Evolutionary conservation across 2,113 vertebrate species (phyloP), one percentile per base, ranked within the genome.

Genomic region (Thymallus thymallus): DNA sequence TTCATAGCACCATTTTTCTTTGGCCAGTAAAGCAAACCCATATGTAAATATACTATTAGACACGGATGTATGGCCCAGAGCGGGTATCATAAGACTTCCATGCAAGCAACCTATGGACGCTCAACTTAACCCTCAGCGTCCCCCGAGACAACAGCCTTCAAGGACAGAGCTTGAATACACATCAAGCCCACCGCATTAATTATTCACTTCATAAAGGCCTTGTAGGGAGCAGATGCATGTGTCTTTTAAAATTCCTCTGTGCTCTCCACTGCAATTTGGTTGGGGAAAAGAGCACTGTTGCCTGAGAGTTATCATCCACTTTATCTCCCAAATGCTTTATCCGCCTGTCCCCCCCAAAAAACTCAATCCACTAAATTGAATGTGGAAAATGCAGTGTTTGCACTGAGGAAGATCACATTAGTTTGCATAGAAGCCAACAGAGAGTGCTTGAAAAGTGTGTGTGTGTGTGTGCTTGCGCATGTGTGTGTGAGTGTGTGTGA

Each of bases 161-260:
- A 91, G 86, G 80, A 86, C 32, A 41, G 65, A 55, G 46, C 48
- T 51, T 32, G 73, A 70, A 82, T 80, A 78, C 69, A 6, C 76
- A 82, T 71, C 79, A 74, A 79, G 75, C 77, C 80, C 13, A 62
- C 30, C 61, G 84, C 85, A 85, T 90, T 86, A 83, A 92, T 91
- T 90, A 93, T 93, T 91, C 85, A 88, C 74, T 72, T 69, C 60
- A 73, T 69, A 69, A 75, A 80, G 70, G 56, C 66, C 60, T 79
- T 75, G 84, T 88, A 81, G 64, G 80, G 65, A 75, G 63, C 81
- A 81, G 88, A 91, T 89, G 87, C 89, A 88, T 83, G 87, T 76
- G 75, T 85, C 55, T 69, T 88, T 91, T 84, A 84, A 86, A 80
- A 87, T 86, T 82, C 65, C 45, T 23, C 78, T 81, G 56, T 60